These are phyloP conservation scores for Girardinus metallicus DNA, from an alignment of 2,797 vertebrate genomes.

Conservation along the genomic window DNA sequence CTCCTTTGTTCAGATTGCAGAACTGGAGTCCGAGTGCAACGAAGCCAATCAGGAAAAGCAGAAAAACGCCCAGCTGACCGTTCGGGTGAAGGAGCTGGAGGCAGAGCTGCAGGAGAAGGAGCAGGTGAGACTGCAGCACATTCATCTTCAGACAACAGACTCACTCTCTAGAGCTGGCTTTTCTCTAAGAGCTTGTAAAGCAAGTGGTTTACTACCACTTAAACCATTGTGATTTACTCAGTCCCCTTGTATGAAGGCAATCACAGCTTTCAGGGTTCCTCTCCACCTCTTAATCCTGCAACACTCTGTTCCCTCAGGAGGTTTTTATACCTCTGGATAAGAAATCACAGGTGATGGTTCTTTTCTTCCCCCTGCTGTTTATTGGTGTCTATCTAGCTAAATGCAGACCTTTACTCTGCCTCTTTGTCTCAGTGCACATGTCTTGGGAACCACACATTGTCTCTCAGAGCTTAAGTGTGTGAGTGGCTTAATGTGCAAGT, in stretches of 20 bases:
- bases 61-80: constrained; percentile 85
- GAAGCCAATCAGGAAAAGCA: constrained; percentile 90
- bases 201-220: background rate
- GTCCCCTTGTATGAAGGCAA: constrained; percentile 5
- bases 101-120: constrained; percentile 91
- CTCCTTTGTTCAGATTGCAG: constrained; percentile 81
- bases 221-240: constrained; percentile 13
- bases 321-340: constrained; percentile 35
- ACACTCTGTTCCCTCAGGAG: constrained; percentile 34
- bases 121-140: constrained; percentile 78
- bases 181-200: background rate
- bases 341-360: constrained; percentile 9
- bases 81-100: constrained; percentile 90
- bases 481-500: background rate
- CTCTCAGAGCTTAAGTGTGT: background rate
- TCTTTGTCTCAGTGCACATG: background rate
- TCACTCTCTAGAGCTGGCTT: background rate
- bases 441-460: background rate
- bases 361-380: background rate
- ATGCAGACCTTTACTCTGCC: background rate
- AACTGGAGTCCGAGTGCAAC: constrained; percentile 89
- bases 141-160: background rate
- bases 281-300: background rate
- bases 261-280: constrained; percentile 5
- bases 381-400: background rate